Percentiles rank a stretch among this genome's conserved stretches.
Evolutionary conservation across 2,888 invertebrate genomes (phyloP).

Genomic region (Watsonalla cultraria): DNA sequence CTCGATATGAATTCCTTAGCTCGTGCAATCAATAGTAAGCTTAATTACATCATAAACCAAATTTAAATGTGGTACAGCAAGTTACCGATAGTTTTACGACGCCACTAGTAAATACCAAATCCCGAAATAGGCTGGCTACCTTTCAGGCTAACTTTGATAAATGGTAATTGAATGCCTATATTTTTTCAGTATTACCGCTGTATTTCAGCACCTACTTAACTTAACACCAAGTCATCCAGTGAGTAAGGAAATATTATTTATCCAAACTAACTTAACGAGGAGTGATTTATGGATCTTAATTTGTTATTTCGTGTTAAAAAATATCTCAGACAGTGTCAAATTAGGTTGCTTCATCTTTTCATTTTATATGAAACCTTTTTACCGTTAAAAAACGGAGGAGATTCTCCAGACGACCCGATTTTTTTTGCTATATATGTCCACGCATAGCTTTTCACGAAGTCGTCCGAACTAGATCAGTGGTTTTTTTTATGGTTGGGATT

Average conservation of each 20-base stretch:
- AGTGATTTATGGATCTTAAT: slow-evolving; percentile 29
- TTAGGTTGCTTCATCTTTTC: background rate
- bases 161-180: background rate
- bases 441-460: too few relatives aligned
- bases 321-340: background rate
- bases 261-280: slow-evolving; percentile 12
- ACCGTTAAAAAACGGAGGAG: too few relatives aligned
- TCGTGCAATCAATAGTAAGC: too few relatives aligned
- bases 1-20: too few relatives aligned
- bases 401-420: too few relatives aligned
- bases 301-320: background rate
- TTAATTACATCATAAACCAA: too few relatives aligned
- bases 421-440: too few relatives aligned
- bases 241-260: slow-evolving; percentile 19
- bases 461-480: too few relatives aligned
- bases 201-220: slow-evolving; percentile 1
- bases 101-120: background rate
- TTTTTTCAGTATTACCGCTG: background rate
- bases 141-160: slow-evolving; percentile 1
- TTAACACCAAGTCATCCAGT: slow-evolving; percentile 8
- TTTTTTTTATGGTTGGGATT: too few relatives aligned
- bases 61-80: too few relatives aligned
- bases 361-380: background rate
- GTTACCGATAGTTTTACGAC: background rate
- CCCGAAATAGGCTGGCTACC: background rate